Percentiles rank a stretch among this genome's conserved stretches.
These are phyloP conservation scores for Typhlichthys subterraneus DNA, from an alignment of 2,797 vertebrate species.

Conservation along the genomic window DNA sequence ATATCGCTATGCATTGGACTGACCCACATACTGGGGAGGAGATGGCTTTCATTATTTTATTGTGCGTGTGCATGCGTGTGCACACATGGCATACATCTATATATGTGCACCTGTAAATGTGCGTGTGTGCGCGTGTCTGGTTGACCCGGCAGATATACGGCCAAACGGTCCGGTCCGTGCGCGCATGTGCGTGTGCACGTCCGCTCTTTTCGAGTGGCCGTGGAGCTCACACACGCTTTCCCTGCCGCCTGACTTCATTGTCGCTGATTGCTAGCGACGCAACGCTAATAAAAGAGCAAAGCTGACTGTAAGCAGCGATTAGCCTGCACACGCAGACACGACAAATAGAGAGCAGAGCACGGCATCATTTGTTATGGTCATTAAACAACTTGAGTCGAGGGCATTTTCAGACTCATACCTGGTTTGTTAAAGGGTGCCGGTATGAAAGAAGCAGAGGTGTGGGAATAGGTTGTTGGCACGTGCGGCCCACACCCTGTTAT, in stretches of 20 bases:
- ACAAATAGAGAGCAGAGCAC: conserved; percentile 86
- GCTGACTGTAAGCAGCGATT: conserved; percentile 93
- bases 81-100: conserved; percentile 19
- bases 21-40: conserved; percentile 78
- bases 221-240: conserved; percentile 88
- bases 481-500: conserved; percentile 13
- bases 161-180: too few species aligned
- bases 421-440: conserved; percentile 60
- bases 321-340: conserved; percentile 85
- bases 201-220: conserved; percentile 62
- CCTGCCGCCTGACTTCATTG: conserved; percentile 91
- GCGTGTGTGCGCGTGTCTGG: not conserved
- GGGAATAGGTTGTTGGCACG: not conserved
- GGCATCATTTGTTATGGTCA: conserved; percentile 87
- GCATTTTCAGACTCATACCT: conserved; percentile 81
- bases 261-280: conserved; percentile 90
- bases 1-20: conserved; percentile 79
- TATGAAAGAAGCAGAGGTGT: conserved; percentile 5
- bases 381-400: conserved; percentile 83
- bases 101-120: not conserved
- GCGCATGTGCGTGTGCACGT: conserved; percentile 1
- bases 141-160: too few species aligned
- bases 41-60: conserved; percentile 41
- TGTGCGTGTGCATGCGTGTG: not conserved
- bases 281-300: conserved; percentile 96